Evolutionary conservation across 2,113 vertebrate species (phyloP).

Genomic region (Dipodomys spectabilis): DNA sequence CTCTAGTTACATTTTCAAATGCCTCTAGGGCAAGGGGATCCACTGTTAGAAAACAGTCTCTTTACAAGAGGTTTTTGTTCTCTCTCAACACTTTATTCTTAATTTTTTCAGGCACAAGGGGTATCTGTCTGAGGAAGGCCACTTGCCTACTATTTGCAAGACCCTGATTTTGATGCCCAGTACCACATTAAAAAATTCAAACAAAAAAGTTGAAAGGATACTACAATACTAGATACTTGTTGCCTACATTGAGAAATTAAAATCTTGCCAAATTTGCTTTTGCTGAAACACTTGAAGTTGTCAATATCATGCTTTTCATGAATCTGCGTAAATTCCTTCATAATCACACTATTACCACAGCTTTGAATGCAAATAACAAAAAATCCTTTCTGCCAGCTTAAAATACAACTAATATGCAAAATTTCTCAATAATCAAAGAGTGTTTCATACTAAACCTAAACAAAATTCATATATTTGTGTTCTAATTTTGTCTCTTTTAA

Average conservation of each 20-base stretch:
- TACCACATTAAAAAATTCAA: neutral
- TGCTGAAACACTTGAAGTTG: neutral
- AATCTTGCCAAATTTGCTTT: neutral
- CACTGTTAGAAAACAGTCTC: neutral
- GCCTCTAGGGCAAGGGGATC: neutral
- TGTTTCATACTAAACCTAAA: neutral
- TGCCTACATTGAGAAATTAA: conserved; percentile 33
- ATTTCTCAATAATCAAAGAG: neutral
- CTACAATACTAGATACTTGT: neutral
- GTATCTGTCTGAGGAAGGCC: neutral
- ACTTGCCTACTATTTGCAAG: neutral
- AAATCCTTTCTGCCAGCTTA: neutral
- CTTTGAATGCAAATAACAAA: conserved; percentile 21
- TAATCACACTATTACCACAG: conserved; percentile 14
- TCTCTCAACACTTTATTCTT: neutral
- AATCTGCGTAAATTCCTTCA: conserved; percentile 19
- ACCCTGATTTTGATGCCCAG: neutral
- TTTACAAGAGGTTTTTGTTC: neutral
- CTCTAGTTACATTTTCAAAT: neutral
- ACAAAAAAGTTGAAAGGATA: conserved; percentile 26
- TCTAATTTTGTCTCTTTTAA: neutral
- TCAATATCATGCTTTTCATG: conserved; percentile 14
- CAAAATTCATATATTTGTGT: neutral
- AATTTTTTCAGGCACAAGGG: neutral
- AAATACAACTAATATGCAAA: conserved; percentile 9